These are phyloP conservation scores for Drosophila aff. DNA, from an alignment of 1,140 invertebrate genomes.

Conservation along the genomic window DNA sequence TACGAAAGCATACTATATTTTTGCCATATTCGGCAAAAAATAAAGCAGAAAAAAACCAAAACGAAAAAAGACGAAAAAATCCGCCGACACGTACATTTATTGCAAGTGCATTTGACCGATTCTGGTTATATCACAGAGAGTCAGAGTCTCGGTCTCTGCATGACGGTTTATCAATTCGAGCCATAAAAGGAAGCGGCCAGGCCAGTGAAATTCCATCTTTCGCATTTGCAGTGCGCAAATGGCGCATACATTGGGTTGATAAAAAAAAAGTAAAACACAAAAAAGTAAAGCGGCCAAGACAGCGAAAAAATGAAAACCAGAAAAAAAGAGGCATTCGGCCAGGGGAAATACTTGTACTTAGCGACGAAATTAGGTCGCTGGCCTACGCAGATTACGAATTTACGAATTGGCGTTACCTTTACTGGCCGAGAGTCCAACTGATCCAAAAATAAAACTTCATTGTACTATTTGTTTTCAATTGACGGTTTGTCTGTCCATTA, in stretches of 20 bases:
- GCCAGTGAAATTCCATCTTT: constrained; percentile 34
- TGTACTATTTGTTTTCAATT: constrained; percentile 52
- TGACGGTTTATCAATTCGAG: constrained; percentile 13
- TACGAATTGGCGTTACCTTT: constrained; percentile 39
- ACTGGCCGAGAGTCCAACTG: constrained; percentile 40
- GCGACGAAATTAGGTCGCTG: constrained; percentile 42
- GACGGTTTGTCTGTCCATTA: constrained; percentile 37
- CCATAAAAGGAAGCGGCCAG: constrained; percentile 28
- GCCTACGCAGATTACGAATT: constrained; percentile 46
- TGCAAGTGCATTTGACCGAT: constrained; percentile 32
- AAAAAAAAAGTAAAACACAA: constrained; percentile 7
- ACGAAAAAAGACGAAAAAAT: constrained; percentile 6
- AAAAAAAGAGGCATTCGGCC: constrained; percentile 16
- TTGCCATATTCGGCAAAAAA: constrained; percentile 34
- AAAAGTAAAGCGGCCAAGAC: constrained; percentile 14
- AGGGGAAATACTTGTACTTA: constrained; percentile 35
- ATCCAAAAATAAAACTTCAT: constrained; percentile 58
- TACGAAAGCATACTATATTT: constrained; percentile 22
- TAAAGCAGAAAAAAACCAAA: neutral
- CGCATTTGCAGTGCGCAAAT: constrained; percentile 28
- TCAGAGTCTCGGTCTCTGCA: neutral
- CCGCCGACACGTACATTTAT: constrained; percentile 29
- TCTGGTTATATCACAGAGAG: constrained; percentile 19
- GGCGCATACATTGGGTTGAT: constrained; percentile 23
- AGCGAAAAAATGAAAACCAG: constrained; percentile 11